These are phyloP conservation scores for Zeus faber DNA, from an alignment of 2,113 vertebrate genomes.

Conservation along the genomic window DNA sequence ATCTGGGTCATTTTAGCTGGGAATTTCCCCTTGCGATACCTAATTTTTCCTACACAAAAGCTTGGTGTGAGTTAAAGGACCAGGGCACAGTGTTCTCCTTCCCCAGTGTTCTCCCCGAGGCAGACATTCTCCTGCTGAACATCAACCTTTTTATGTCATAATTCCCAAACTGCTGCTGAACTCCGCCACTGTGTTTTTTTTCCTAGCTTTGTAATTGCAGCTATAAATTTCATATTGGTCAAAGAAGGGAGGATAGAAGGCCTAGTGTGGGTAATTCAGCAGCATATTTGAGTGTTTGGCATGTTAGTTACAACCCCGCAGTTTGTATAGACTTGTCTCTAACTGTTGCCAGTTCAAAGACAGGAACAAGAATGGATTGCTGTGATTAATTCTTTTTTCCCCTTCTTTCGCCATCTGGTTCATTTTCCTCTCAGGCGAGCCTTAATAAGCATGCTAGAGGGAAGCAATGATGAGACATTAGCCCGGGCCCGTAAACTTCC, in stretches of 20 bases:
- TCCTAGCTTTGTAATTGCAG: constrained; percentile 55
- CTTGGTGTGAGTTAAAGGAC: constrained; percentile 11
- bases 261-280: constrained; percentile 55
- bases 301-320: constrained; percentile 61
- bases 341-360: constrained; percentile 69
- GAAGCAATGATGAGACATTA: constrained; percentile 51
- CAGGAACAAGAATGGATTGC: constrained; percentile 71
- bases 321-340: constrained; percentile 70
- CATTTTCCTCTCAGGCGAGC: constrained; percentile 61
- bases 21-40: constrained; percentile 35
- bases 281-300: constrained; percentile 49
- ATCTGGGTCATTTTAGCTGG: constrained; percentile 36
- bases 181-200: constrained; percentile 33
- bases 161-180: constrained; percentile 50
- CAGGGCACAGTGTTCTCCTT: constrained; percentile 12
- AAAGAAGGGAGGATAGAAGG: constrained; percentile 51
- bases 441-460: constrained; percentile 70
- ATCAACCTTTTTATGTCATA: constrained; percentile 39
- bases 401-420: constrained; percentile 66
- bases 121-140: constrained; percentile 10
- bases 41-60: constrained; percentile 24
- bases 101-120: constrained; percentile 8
- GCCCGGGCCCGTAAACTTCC: constrained; percentile 44
- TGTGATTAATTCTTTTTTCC: constrained; percentile 63
- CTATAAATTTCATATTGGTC: constrained; percentile 68